A percentile compares a stretch with the other conserved stretches of the same genome.
These are phyloP conservation scores for Operophtera brumata DNA, from an alignment of 2,888 invertebrate genomes.

Conservation along the genomic window DNA sequence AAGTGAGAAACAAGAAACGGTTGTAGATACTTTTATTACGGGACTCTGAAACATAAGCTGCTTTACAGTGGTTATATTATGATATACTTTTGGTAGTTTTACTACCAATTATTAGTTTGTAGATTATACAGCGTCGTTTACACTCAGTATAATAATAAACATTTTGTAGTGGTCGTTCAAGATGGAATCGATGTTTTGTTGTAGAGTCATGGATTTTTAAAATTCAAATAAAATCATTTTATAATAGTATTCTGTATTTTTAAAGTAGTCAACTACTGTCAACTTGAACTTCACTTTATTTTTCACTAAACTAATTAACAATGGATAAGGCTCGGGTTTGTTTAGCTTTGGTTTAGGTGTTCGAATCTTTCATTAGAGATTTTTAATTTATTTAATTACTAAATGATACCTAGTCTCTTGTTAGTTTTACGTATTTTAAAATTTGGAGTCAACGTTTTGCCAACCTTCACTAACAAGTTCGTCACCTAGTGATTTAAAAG, in stretches of 20 bases:
- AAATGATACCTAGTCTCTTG: no score
- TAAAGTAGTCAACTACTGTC: neutral
- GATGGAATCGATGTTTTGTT: neutral
- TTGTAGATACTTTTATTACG: conserved; percentile 43
- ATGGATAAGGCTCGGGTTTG: neutral
- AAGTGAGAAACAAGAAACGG: conserved; percentile 38
- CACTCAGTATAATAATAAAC: conserved; percentile 5
- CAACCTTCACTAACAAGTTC: no score
- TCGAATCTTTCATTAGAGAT: no score
- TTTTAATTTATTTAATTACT: no score
- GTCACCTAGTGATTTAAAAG: no score
- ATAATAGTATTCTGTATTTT: neutral
- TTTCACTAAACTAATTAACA: neutral
- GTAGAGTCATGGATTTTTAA: neutral
- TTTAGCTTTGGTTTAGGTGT: no score
- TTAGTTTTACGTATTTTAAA: no score
- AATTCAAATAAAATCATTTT: neutral
- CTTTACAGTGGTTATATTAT: conserved; percentile 38
- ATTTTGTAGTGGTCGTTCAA: neutral
- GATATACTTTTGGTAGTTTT: no score
- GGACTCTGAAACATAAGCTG: conserved; percentile 39
- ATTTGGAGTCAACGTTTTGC: no score
- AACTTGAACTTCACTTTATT: neutral
- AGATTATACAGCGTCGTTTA: conserved; percentile 26
- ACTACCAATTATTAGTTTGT: no score